Evolutionary conservation across 2,888 invertebrate genomes (phyloP), one percentile per base, ranked within the genome.

Genomic region (Chaitophorus viminalis): DNA sequence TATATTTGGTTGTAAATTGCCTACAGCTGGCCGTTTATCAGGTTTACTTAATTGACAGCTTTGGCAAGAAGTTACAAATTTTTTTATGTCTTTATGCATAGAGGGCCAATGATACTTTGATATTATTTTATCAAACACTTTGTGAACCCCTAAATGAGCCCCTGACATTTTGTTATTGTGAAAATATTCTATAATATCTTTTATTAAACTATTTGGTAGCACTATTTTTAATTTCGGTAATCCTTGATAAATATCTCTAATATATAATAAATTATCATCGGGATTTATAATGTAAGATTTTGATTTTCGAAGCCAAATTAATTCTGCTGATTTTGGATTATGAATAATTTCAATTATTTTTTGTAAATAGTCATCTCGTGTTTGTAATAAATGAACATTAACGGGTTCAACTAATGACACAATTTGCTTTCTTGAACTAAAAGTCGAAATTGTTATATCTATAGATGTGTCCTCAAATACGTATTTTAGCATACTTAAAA

Each of bases 91-190:
- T 33, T 31, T 82, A 3, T 25, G 14, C 81, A 81, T 79, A 36
- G 25, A 17, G 21, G 65, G 68, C 81, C 81, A 81, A 21, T 81
- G 31, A 29, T 81, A 82, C 9, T n/a, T 4, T 5, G 46, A 18
- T 52, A 25, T 9, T 21, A 70, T 70, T 82, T 82, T 82, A 31
- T 68, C 52, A 70, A 36, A 79, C 8, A 79, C 65, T 65, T 79
- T 78, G 25, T 78, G 78, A 3, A 78, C 60, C 14, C 60, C 70
- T 70, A 82, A 82, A 46, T 70, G 82, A 1, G 29, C 82, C 11
- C 46, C 70, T n/a, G 52, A n/a, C 52, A 72, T 46, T 70, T 82
- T 82, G 25, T 52, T 52, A 2, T 72, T 31, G 25, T 82, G 65
- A 36, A 29, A 79, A 39, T 68, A 8, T 39, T 68, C 39, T 60